phyloP scores from a whole-genome alignment of 92 coral and sea anemone genomes.

The Epizoanthus stellaris region DNA sequence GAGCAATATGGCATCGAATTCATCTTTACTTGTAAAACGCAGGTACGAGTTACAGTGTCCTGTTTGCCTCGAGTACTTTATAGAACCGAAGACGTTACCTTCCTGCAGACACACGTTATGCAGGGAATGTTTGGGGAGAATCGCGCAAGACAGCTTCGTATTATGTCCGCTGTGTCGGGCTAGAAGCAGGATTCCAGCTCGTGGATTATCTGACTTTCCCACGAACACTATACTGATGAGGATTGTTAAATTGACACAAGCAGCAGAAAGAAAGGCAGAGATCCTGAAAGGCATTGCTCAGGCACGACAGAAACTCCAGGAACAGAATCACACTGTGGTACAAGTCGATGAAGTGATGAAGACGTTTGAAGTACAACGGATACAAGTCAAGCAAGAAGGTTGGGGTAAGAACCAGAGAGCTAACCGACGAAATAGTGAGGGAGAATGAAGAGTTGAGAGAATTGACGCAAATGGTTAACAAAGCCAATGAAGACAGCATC shows the following conservation, averaged over 20 bases:
- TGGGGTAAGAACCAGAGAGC: background rate
- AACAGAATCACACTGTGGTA: background rate
- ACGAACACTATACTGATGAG: constrained; percentile 37
- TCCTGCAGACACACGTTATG: constrained; percentile 52
- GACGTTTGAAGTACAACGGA: background rate
- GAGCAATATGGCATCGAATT: no score
- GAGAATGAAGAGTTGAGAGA: background rate
- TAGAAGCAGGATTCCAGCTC: constrained; percentile 15
- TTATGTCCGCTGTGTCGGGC: constrained; percentile 52
- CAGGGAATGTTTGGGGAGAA: constrained; percentile 33
- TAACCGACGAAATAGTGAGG: background rate
- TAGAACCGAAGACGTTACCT: constrained; percentile 44
- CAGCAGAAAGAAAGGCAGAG: constrained; percentile 10
- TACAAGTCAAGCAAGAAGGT: constrained; percentile 15
- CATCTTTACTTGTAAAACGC: background rate
- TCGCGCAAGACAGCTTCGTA: constrained; percentile 6
- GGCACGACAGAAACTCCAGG: no score
- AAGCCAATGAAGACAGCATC: background rate
- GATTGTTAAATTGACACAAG: no score
- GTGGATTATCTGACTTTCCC: constrained; percentile 27
- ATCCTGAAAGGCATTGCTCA: background rate
- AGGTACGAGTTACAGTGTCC: constrained; percentile 42
- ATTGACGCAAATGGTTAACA: constrained; percentile 2
- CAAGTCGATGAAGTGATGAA: background rate
- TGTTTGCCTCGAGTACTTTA: constrained; percentile 40